These are phyloP conservation scores for Campoplex nolae DNA, from an alignment of 2,888 invertebrate genomes.

Conservation along the genomic window DNA sequence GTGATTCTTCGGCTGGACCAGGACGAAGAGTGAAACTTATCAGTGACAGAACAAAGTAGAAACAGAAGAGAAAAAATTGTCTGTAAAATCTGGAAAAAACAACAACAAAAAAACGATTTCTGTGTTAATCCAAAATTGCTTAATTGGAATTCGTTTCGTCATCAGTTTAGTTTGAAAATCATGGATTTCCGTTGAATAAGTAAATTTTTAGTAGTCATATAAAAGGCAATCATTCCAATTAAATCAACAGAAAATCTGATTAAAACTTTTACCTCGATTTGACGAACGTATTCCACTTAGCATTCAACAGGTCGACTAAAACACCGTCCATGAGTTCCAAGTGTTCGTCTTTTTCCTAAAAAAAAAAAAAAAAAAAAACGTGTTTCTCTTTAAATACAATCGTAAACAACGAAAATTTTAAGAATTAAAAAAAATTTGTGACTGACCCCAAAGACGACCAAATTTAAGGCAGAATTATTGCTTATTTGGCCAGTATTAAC, in stretches of 20 bases:
- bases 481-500: constrained; percentile 96
- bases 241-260: not conserved
- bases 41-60: constrained; percentile 95
- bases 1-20: constrained; percentile 86
- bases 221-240: not conserved
- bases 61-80: constrained; percentile 95
- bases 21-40: constrained; percentile 96
- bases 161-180: not conserved
- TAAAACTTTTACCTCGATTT: constrained; percentile 87
- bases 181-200: not conserved
- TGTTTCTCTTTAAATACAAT: not conserved
- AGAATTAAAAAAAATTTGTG: not conserved
- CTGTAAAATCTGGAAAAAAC: constrained; percentile 91
- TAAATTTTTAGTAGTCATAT: not conserved
- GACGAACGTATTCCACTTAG: constrained; percentile 99
- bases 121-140: not conserved
- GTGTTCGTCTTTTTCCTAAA: constrained; percentile 96
- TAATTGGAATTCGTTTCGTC: not conserved
- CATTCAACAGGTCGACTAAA: constrained; percentile 95
- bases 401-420: not conserved
- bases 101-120: not conserved
- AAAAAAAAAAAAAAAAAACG: constrained; percentile 64
- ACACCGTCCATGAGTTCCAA: constrained; percentile 97
- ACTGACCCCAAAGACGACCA: constrained; percentile 97
- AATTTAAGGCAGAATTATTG: constrained; percentile 96